phyloP scores from a whole-genome alignment of 1,140 invertebrate species.

The Tetranychus urticae region DNA sequence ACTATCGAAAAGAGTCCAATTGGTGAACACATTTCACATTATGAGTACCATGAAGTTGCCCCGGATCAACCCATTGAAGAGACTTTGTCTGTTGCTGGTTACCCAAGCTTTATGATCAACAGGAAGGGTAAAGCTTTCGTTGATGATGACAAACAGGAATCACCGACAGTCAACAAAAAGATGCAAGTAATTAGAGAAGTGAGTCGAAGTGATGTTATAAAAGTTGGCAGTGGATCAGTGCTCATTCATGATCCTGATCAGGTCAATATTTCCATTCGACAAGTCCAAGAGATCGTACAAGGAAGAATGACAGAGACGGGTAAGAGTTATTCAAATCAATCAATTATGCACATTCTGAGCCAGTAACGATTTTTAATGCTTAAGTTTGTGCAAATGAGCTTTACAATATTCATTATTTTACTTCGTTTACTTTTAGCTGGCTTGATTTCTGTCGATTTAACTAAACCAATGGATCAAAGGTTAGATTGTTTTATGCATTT shows the following conservation, averaged over 20 bases:
- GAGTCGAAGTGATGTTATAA: neutral
- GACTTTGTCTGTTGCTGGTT: no score
- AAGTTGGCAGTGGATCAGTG: neutral
- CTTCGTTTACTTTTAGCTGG: no score
- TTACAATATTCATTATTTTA: no score
- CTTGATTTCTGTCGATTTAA: no score
- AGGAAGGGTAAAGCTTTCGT: neutral
- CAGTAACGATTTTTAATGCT: no score
- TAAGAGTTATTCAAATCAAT: neutral
- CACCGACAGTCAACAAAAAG: neutral
- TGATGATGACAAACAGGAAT: neutral
- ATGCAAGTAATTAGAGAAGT: neutral
- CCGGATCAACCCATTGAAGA: neutral
- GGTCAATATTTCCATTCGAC: neutral
- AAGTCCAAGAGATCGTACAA: conserved; percentile 2
- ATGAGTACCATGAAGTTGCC: neutral
- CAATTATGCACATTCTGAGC: neutral
- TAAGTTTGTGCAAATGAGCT: no score
- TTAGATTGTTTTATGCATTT: no score
- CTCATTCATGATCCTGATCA: neutral
- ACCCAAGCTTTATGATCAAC: neutral
- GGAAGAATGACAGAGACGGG: neutral
- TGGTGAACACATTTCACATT: conserved; percentile 8
- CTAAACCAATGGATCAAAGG: no score
- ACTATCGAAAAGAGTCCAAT: conserved; percentile 7